Evolutionary conservation across 2,797 vertebrate genomes (phyloP).

Genomic region (Acrocephalus scirpaceus): DNA sequence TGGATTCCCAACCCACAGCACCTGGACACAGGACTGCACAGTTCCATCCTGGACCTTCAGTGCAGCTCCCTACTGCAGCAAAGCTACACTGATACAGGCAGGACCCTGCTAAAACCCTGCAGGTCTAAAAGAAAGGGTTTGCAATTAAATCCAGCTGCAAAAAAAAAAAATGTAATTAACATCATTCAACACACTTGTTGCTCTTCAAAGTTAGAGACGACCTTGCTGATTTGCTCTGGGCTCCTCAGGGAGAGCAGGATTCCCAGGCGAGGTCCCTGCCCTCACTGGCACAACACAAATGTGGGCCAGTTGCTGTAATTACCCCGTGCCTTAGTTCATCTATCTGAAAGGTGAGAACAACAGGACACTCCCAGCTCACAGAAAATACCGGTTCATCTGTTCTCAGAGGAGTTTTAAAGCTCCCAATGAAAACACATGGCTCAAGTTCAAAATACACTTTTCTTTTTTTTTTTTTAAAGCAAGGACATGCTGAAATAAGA

Average conservation of each 20-base stretch:
- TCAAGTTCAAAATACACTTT: background rate
- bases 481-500: background rate
- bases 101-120: background rate
- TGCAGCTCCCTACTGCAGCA: accelerated
- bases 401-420: background rate
- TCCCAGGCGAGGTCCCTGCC: background rate
- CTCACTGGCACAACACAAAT: background rate
- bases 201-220: background rate
- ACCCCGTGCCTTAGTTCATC: background rate
- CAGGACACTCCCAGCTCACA: background rate
- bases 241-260: background rate
- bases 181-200: background rate
- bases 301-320: background rate
- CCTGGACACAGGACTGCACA: accelerated
- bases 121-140: background rate
- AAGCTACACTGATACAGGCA: accelerated
- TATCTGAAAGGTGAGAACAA: background rate
- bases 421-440: background rate
- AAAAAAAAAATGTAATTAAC: background rate
- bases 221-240: accelerated
- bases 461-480: background rate
- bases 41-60: background rate
- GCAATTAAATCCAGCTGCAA: background rate
- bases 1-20: background rate
- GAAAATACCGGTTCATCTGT: background rate